Evolutionary conservation across 2,888 invertebrate species (phyloP).

Genomic region (Agriopis aurantiaria): DNA sequence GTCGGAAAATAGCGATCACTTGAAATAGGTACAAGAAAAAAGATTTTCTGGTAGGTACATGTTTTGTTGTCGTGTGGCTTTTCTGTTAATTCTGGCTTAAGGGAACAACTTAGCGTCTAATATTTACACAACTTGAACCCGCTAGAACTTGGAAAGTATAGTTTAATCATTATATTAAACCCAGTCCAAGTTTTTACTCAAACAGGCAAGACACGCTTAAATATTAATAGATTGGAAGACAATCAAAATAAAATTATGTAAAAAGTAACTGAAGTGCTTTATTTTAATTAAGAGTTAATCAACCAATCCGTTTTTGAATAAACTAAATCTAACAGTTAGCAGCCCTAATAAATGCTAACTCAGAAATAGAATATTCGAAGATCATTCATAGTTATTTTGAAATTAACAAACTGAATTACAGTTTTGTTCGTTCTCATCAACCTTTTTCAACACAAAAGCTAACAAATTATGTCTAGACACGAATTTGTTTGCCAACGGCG

Average conservation of each 20-base stretch:
- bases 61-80: not conserved
- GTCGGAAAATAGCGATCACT: slow-evolving; percentile 42
- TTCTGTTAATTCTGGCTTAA: not conserved
- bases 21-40: slow-evolving; percentile 25
- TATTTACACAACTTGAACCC: not conserved
- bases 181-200: too few species aligned
- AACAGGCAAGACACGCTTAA: too few species aligned
- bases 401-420: slow-evolving; percentile 8
- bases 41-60: slow-evolving; percentile 2
- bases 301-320: not conserved
- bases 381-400: not conserved
- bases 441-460: slow-evolving; percentile 24
- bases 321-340: not conserved
- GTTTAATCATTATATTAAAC: too few species aligned
- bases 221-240: not conserved
- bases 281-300: not conserved
- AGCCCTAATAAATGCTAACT: not conserved
- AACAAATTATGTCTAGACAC: slow-evolving; percentile 32
- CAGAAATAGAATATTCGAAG: not conserved
- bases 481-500: slow-evolving; percentile 28
- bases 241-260: not conserved
- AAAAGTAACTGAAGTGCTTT: too few species aligned
- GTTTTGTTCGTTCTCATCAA: slow-evolving; percentile 21
- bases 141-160: too few species aligned
- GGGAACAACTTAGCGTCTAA: not conserved